These are phyloP conservation scores for Gnathonemus longibarbis DNA, from an alignment of 2,113 vertebrate genomes.

Conservation along the genomic window DNA sequence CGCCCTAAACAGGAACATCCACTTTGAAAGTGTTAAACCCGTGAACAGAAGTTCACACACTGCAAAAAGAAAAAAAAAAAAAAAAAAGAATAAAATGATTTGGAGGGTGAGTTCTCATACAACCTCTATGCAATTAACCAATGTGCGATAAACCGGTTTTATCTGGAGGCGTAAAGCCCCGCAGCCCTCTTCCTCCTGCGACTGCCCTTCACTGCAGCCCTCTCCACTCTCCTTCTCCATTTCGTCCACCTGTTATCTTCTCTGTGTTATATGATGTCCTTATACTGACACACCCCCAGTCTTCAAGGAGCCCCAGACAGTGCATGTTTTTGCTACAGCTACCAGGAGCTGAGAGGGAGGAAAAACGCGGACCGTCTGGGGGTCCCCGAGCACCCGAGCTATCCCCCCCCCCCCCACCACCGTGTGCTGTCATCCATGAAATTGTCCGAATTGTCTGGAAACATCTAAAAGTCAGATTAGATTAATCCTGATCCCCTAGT, in stretches of 20 bases:
- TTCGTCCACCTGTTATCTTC: neutral
- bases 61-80: neutral
- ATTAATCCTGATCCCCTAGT: neutral
- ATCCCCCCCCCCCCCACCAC: neutral
- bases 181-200: neutral
- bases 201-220: neutral
- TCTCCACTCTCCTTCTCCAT: neutral
- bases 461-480: conserved; percentile 9
- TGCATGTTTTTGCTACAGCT: neutral
- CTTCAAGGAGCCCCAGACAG: neutral
- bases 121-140: neutral
- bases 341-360: neutral
- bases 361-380: neutral
- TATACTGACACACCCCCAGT: neutral
- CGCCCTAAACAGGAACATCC: neutral
- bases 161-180: neutral
- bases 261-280: neutral
- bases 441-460: neutral
- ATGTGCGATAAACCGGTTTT: neutral
- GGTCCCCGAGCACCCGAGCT: neutral
- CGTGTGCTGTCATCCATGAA: neutral
- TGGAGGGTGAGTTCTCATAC: neutral
- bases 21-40: neutral
- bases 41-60: neutral
- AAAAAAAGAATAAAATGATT: conserved; percentile 6